These are phyloP conservation scores for Australoheros facetus DNA, from an alignment of 2,797 vertebrate species.

Conservation along the genomic window DNA sequence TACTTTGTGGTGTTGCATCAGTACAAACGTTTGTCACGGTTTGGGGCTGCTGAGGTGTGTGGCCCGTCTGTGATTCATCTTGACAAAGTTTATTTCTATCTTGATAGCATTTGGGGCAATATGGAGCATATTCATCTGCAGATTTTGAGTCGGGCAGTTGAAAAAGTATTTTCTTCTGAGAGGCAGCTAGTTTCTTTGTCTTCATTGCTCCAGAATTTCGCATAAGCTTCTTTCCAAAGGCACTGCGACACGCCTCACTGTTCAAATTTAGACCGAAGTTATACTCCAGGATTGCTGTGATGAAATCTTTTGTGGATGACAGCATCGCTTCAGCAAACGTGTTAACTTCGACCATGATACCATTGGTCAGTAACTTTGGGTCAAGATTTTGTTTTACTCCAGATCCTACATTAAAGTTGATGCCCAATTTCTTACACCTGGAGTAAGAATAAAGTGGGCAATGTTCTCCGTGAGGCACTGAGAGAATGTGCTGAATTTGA, in stretches of 20 bases:
- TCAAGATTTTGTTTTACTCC: slow-evolving; percentile 35
- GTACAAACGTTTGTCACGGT: neutral
- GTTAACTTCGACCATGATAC: slow-evolving; percentile 34
- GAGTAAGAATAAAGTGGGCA: slow-evolving; percentile 40
- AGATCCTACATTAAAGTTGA: slow-evolving; percentile 36
- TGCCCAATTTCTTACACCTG: slow-evolving; percentile 26
- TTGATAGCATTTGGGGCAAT: slow-evolving; percentile 35
- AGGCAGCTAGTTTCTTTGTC: neutral
- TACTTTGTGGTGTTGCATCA: neutral
- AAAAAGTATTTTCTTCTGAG: slow-evolving; percentile 5
- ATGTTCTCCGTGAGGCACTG: slow-evolving; percentile 24
- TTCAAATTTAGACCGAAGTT: slow-evolving; percentile 38
- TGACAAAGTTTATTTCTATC: neutral
- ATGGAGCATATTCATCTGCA: neutral
- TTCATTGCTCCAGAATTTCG: neutral
- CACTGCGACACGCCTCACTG: neutral
- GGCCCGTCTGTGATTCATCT: neutral
- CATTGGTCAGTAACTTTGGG: slow-evolving; percentile 43
- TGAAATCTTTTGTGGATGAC: slow-evolving; percentile 14
- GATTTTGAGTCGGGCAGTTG: slow-evolving; percentile 17
- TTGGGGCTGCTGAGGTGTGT: neutral
- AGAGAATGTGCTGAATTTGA: slow-evolving; percentile 24
- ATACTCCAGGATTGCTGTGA: slow-evolving; percentile 36
- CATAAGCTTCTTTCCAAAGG: neutral
- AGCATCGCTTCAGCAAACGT: slow-evolving; percentile 8